phyloP scores from a whole-genome alignment of 2,888 invertebrate genomes.

The Stenodera caucasica region DNA sequence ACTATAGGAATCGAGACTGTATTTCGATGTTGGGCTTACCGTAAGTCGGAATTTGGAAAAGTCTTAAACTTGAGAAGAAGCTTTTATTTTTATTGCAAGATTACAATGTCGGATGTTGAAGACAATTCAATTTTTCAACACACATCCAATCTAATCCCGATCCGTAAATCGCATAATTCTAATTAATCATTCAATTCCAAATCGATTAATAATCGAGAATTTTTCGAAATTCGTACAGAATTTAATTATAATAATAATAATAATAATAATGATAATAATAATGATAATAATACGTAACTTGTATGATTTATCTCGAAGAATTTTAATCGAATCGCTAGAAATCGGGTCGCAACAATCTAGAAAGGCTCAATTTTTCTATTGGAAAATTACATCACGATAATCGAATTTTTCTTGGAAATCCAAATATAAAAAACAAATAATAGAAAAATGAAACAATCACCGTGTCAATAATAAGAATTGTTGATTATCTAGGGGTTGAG shows the following conservation, averaged over 20 bases:
- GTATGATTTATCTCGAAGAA: constrained; percentile 4
- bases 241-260: no score
- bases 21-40: background rate
- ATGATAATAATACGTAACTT: no score
- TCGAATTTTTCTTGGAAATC: background rate
- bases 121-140: background rate
- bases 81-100: constrained; percentile 4
- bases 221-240: no score
- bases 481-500: constrained; percentile 14
- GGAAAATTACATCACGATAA: background rate
- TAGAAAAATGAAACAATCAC: constrained; percentile 6
- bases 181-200: no score
- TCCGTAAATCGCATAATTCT: no score
- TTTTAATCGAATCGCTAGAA: constrained; percentile 11
- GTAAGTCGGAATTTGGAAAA: background rate
- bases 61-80: background rate
- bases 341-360: constrained; percentile 6
- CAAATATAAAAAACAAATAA: background rate
- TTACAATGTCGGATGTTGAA: background rate
- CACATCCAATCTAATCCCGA: background rate
- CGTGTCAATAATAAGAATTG: no score
- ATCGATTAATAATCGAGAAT: no score
- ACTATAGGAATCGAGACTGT: background rate
- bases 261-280: no score
- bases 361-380: background rate